Conservation (phyloP, 2,797 vertebrate genomes). For the Scolopax bukidnonensis region DNA sequence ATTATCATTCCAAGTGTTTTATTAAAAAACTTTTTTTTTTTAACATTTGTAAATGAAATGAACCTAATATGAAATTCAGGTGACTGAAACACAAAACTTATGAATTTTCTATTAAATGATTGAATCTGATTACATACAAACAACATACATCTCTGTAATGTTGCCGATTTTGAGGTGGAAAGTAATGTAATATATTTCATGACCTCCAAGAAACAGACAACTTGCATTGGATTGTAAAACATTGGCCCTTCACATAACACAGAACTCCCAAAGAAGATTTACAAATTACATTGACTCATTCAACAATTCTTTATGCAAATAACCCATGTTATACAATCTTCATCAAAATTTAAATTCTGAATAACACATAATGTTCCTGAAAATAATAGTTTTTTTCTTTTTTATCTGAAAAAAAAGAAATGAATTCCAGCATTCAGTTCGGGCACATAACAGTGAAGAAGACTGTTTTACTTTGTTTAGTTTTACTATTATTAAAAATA, state of each 20-base stretch:
- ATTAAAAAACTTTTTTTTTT: neutral
- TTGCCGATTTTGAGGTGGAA: neutral
- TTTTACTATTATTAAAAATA: neutral
- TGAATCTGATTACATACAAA: neutral
- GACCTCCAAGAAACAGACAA: neutral
- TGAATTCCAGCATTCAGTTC: accelerated
- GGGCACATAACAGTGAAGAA: neutral
- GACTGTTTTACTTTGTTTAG: neutral
- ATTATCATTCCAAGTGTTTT: neutral
- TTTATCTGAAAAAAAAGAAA: neutral
- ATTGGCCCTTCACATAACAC: neutral
- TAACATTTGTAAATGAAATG: neutral
- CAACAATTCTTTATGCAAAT: neutral
- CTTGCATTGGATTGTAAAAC: neutral
- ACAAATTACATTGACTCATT: neutral
- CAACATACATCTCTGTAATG: neutral
- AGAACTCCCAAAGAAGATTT: neutral
- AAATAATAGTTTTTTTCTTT: neutral
- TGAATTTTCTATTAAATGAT: neutral
- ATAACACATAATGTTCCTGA: neutral
- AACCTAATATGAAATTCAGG: neutral
- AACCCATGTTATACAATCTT: neutral
- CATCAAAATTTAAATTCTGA: neutral
- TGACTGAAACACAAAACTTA: neutral
- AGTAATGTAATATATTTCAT: neutral